These are phyloP conservation scores for Petroica traversi DNA, from an alignment of 2,113 vertebrate genomes.

Conservation along the genomic window DNA sequence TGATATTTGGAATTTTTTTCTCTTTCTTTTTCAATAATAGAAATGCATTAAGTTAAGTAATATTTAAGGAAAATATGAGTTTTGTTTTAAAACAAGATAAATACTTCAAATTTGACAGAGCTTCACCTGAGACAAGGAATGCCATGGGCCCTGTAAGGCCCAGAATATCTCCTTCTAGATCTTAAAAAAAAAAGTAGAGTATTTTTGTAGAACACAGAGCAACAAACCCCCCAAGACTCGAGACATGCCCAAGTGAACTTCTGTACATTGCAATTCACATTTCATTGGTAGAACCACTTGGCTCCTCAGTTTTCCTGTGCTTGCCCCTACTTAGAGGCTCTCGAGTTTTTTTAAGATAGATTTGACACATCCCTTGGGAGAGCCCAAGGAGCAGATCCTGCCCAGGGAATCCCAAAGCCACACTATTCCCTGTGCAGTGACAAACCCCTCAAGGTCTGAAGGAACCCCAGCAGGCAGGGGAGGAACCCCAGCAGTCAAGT, in stretches of 20 bases:
- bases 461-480: too few relatives aligned
- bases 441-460: not conserved
- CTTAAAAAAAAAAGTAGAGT: not conserved
- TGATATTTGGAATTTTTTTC: rapidly evolving
- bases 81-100: not conserved
- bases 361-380: not conserved
- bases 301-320: not conserved
- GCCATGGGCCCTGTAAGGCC: not conserved
- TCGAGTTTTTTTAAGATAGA: not conserved
- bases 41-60: not conserved
- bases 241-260: not conserved
- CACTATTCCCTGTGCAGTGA: not conserved
- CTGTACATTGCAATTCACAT: not conserved
- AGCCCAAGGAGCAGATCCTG: not conserved
- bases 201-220: not conserved
- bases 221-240: not conserved
- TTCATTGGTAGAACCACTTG: not conserved
- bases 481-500: not conserved
- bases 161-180: not conserved
- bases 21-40: not conserved
- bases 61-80: not conserved
- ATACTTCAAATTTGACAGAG: not conserved
- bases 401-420: not conserved
- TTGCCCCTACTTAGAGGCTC: not conserved
- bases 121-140: not conserved